These are phyloP conservation scores for Sinocyclocheilus anophthalmus DNA, from an alignment of 2,113 vertebrate species.

Conservation along the genomic window DNA sequence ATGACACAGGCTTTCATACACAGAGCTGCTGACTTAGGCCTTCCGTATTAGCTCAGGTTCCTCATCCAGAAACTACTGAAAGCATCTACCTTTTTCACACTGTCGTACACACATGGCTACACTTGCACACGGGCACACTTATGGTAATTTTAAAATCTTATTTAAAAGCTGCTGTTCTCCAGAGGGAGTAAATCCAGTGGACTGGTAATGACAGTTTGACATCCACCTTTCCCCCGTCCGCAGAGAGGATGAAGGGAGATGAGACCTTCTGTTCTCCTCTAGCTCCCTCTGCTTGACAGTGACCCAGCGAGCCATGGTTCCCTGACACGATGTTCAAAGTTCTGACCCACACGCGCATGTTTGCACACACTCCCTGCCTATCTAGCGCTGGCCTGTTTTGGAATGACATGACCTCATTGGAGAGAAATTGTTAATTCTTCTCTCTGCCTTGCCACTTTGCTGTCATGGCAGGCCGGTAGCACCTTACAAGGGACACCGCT, in stretches of 20 bases:
- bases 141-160: constrained; percentile 55
- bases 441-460: constrained; percentile 49
- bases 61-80: constrained; percentile 51
- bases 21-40: constrained; percentile 51
- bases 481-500: no score
- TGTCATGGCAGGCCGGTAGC: no score
- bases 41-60: constrained; percentile 45
- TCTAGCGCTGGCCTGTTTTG: constrained; percentile 34
- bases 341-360: constrained; percentile 10
- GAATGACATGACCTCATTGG: constrained; percentile 54
- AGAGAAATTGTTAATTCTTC: constrained; percentile 54
- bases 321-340: constrained; percentile 52
- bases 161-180: constrained; percentile 51
- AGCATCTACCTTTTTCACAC: constrained; percentile 45
- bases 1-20: constrained; percentile 62
- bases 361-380: constrained; percentile 4
- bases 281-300: constrained; percentile 34
- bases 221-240: constrained; percentile 45
- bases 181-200: constrained; percentile 42
- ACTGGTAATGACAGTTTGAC: constrained; percentile 49
- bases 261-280: constrained; percentile 37
- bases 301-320: constrained; percentile 42
- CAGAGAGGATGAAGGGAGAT: constrained; percentile 41
- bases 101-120: constrained; percentile 27
- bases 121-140: constrained; percentile 41